Base-by-base conservation (phyloP, 1,140 invertebrate genomes). In the Solen grandis region DNA sequence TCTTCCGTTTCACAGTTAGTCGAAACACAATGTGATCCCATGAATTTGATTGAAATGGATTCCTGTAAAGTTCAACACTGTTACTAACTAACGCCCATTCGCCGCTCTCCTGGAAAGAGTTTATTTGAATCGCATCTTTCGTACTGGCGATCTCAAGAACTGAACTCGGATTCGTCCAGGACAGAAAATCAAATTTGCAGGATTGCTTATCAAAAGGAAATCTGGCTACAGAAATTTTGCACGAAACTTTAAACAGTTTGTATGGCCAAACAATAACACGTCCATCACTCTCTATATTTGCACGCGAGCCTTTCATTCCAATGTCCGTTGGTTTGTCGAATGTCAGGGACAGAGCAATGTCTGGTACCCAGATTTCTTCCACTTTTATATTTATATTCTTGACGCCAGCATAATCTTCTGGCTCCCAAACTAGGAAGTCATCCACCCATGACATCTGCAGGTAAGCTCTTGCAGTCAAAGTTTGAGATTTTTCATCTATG, bases 111-210 rank as follows among this genome's bases (percentile, higher is more conserved):
- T 50, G 62, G 36, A 54, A 80, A 60, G n/a, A 16, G n/a, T 16
- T 36, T 38, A 62, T 27, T 14, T 16, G 22, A 1, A 66, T 41
- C 16, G 25, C 46, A 4, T 36, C 68, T 5, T 46, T 22, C 2
- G 19, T 16, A 22, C 52, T 77, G 0, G 27, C 65, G n/a, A 82
- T 41, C 27, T 38, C 46, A 5, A 82, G 41, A 31, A 69, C 70
- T 1, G 46, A 54, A 16, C 25, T 38, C 13, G 46, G 29, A 90
- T 98, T 98, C 0, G 96, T 98, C 98, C 98, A 99, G 0, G 97
- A 97, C 1, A 97, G 97, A 87, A 99, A 98, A 92, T 97, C 97
- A 96, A 99, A 97, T 92, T 96, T 96, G 92, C 97, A 99, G 33
- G 96, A 97, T 91, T 99, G 97, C 92, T 97, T 78, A 93, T 98